phyloP scores from a whole-genome alignment of 1,140 invertebrate genomes.

The Akabosia matsudoensis region DNA sequence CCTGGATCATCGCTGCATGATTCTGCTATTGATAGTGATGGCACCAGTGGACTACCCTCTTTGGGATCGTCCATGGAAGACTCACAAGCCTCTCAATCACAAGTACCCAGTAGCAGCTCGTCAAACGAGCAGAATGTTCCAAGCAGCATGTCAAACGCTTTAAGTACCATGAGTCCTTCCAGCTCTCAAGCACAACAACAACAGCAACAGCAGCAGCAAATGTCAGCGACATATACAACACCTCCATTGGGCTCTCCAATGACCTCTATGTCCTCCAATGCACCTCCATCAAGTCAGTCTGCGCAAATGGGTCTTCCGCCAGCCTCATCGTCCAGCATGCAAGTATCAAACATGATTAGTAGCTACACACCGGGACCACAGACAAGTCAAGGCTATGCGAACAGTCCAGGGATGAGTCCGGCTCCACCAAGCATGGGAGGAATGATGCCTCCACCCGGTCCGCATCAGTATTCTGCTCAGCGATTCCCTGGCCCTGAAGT shows the following conservation, averaged over 20 bases:
- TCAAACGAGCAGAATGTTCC: neutral
- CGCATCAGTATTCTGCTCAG: conserved; percentile 29
- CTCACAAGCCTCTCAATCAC: conserved; percentile 33
- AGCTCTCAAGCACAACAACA: conserved; percentile 27
- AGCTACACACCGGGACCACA: conserved; percentile 35
- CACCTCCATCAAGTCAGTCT: conserved; percentile 14
- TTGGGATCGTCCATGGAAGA: conserved; percentile 34
- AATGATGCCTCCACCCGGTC: conserved; percentile 27
- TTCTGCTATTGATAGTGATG: conserved; percentile 35
- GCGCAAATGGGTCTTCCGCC: conserved; percentile 17
- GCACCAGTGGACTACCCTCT: conserved; percentile 25
- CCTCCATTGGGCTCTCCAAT: conserved; percentile 16
- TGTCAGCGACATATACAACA: conserved; percentile 21
- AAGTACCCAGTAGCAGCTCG: conserved; percentile 9
- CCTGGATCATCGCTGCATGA: conserved; percentile 28
- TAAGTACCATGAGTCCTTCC: conserved; percentile 18
- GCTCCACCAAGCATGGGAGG: conserved; percentile 21
- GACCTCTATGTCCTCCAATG: neutral
- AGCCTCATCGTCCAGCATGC: neutral
- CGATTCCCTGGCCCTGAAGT: conserved; percentile 13
- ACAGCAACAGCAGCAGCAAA: conserved; percentile 27
- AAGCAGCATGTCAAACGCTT: conserved; percentile 12
- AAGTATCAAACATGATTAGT: conserved; percentile 3
- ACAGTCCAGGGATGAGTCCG: conserved; percentile 9
- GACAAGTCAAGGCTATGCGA: conserved; percentile 10